Percentiles rank a stretch among this genome's conserved stretches.
Conservation (phyloP, 1,140 invertebrate genomes). For the Vollenhovia emeryi region DNA sequence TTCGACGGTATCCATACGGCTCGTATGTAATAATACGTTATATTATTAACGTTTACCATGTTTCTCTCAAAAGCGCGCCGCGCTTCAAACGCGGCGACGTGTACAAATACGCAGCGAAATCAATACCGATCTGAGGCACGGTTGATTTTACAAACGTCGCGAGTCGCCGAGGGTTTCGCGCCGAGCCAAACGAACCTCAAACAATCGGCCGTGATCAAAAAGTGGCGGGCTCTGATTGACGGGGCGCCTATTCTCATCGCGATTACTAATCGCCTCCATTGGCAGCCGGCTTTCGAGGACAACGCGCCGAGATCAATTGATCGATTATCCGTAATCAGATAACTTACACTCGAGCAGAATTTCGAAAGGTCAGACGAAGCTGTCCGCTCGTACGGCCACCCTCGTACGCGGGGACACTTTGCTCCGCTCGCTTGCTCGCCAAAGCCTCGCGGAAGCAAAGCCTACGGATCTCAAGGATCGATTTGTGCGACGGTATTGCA, state of each 20-base stretch:
- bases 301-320: constrained; percentile 46
- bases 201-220: constrained; percentile 38
- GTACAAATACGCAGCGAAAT: neutral
- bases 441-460: constrained; percentile 34
- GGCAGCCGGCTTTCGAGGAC: constrained; percentile 22
- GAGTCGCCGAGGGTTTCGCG: neutral
- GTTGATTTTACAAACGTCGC: constrained; percentile 14
- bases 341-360: constrained; percentile 54
- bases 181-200: neutral
- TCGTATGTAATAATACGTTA: neutral
- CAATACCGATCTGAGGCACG: constrained; percentile 3
- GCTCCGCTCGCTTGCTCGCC: constrained; percentile 33
- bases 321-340: constrained; percentile 57
- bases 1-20: neutral
- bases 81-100: neutral
- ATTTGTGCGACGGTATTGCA: neutral
- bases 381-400: constrained; percentile 18
- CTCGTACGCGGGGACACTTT: constrained; percentile 30
- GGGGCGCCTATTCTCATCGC: neutral
- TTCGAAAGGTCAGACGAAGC: constrained; percentile 50
- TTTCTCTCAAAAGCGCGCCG: neutral
- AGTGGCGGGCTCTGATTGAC: neutral
- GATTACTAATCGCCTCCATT: constrained; percentile 25
- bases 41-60: neutral
- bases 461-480: constrained; percentile 6